Base-by-base conservation (phyloP, 2,888 invertebrate genomes). In the Gymnosoma rotundatum region DNA sequence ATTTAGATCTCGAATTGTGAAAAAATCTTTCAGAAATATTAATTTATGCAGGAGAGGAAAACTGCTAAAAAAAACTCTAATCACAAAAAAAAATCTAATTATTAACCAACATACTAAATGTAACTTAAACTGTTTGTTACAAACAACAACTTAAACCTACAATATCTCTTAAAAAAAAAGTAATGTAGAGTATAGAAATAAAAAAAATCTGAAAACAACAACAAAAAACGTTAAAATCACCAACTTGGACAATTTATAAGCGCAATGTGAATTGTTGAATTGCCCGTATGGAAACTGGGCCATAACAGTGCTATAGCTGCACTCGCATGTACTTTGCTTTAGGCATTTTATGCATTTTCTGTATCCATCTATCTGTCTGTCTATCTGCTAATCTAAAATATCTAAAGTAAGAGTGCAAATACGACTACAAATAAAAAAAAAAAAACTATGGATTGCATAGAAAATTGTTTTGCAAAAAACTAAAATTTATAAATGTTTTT, bases 241-340 rank as follows among this genome's bases (percentile, higher is more conserved):
- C 66, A 84, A 84, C 74, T 81, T 84, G 84, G 84, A 81, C 84
- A 84, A 81, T 84, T 84, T 84, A 78, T 78, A 84, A 84, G 74
- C 73, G 78, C 78, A 78, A 81, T 84, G 84, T 74, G 84, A 81
- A 82, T 82, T 81, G 73, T 78, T 78, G 73, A 52, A 70, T 78
- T 78, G 84, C 66, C 81, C 78, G 78, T 81, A 84, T 78, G 69
- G 60, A 81, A 84, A 81, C 84, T 81, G 84, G 84, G 84, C 74
- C 84, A 79, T 72, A 66, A 60, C 69, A 73, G 67, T 78, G 78
- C 61, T 78, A 20, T 25, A 83, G 66, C 78, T 73, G 67, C n/a
- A 73, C 21, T 82, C 82, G 32, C 58, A 69, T 63, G 48, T 38
- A 75, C 61, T 64, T 69, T 45, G 67, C 60, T 73, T 73, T 12